Evolutionary conservation across 2,797 vertebrate genomes (phyloP).

Genomic region (Enteromius afrohamiltoni): DNA sequence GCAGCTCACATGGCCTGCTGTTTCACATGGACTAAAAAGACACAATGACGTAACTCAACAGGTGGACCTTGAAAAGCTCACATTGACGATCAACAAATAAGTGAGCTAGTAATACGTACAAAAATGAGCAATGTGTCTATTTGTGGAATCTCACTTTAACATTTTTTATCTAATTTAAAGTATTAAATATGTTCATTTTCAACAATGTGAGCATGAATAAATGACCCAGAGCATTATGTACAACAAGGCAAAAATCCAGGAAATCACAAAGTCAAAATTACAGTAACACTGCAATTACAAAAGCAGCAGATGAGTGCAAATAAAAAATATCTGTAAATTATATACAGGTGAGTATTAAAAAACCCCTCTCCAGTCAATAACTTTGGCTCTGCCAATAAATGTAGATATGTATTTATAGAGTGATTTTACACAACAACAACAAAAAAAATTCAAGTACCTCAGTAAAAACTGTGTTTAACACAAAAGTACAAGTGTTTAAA

Average conservation of each 20-base stretch:
- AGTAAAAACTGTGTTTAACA: background rate
- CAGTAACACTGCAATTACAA: background rate
- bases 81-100: background rate
- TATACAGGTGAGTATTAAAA: too few relatives aligned
- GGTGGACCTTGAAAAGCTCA: background rate
- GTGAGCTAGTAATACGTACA: background rate
- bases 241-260: background rate
- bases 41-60: background rate
- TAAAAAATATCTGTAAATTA: background rate
- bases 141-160: background rate
- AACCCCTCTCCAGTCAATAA: background rate
- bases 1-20: background rate
- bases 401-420: too few relatives aligned
- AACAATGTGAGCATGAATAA: background rate
- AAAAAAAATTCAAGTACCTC: constrained; percentile 15
- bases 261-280: background rate
- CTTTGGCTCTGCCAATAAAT: constrained; percentile 4
- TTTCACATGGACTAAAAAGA: background rate
- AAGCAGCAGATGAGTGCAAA: background rate
- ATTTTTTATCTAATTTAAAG: background rate
- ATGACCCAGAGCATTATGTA: background rate
- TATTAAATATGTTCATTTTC: background rate
- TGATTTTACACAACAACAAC: too few relatives aligned
- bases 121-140: background rate
- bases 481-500: constrained; percentile 4